Evolutionary conservation across 2,888 invertebrate species (phyloP).

Genomic region (Luperina testacea): DNA sequence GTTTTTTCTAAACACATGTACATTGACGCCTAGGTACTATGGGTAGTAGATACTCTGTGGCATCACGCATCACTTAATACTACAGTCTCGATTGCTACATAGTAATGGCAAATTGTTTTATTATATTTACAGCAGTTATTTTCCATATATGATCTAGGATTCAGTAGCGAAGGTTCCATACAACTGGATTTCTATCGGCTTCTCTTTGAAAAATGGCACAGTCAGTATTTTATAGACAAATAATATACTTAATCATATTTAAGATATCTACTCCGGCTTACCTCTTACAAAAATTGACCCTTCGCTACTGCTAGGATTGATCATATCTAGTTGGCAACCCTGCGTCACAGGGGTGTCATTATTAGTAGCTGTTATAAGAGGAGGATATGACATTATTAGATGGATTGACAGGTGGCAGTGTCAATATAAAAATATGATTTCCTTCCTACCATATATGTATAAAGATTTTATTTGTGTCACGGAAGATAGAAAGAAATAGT

Average conservation of each 20-base stretch:
- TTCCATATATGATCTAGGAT: constrained; percentile 44
- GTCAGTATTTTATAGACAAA: too few relatives aligned
- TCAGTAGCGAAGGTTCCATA: too few relatives aligned
- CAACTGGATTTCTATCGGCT: too few relatives aligned
- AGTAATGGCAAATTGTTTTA: constrained; percentile 57
- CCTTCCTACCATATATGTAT: not conserved
- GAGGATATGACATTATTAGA: constrained; percentile 20
- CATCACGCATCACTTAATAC: constrained; percentile 44
- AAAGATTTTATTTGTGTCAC: not conserved
- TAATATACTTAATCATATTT: too few relatives aligned
- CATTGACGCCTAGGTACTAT: not conserved
- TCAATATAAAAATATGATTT: not conserved
- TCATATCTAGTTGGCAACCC: constrained; percentile 38
- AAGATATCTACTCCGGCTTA: too few relatives aligned
- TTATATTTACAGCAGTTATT: constrained; percentile 43
- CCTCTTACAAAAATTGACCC: too few relatives aligned
- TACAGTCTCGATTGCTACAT: constrained; percentile 40
- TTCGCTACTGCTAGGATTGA: constrained; percentile 16
- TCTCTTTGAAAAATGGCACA: too few relatives aligned
- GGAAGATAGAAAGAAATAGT: not conserved
- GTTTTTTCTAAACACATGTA: not conserved
- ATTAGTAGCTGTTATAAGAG: constrained; percentile 11
- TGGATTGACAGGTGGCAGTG: constrained; percentile 20
- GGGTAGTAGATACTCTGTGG: constrained; percentile 19
- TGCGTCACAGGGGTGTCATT: constrained; percentile 17